These are phyloP conservation scores for Lutjanus argentimaculatus DNA, from an alignment of 2,797 vertebrate species.

Conservation along the genomic window DNA sequence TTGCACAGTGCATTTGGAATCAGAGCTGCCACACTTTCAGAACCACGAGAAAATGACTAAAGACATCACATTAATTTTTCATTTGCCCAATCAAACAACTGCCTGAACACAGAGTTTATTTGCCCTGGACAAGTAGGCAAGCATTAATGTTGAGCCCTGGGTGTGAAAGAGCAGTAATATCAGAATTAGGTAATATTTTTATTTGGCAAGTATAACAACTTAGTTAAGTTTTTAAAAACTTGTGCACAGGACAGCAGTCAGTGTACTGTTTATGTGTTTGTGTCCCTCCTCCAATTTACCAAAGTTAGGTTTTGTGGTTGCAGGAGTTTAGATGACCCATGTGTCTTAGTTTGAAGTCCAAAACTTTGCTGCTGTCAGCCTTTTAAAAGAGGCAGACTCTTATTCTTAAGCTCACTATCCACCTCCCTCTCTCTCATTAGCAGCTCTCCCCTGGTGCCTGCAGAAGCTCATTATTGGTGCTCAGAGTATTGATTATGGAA, in stretches of 20 bases:
- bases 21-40: no score
- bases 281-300: background rate
- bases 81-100: no score
- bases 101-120: no score
- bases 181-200: background rate
- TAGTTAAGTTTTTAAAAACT: background rate
- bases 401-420: conserved; percentile 4
- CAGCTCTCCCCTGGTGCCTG: conserved; percentile 32
- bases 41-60: no score
- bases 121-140: no score
- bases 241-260: background rate
- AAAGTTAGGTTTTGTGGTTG: conserved; percentile 8
- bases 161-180: background rate
- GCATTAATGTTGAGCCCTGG: no score
- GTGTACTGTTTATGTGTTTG: background rate
- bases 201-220: no score
- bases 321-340: conserved; percentile 44
- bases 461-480: conserved; percentile 45
- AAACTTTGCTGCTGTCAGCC: conserved; percentile 47
- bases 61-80: no score
- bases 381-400: conserved; percentile 25
- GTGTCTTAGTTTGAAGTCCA: conserved; percentile 42
- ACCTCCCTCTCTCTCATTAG: conserved; percentile 54
- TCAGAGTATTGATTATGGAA: conserved; percentile 63
- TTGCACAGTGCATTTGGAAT: no score